phyloP scores from a whole-genome alignment of 2,113 vertebrate genomes.

The Cacatua alba region DNA sequence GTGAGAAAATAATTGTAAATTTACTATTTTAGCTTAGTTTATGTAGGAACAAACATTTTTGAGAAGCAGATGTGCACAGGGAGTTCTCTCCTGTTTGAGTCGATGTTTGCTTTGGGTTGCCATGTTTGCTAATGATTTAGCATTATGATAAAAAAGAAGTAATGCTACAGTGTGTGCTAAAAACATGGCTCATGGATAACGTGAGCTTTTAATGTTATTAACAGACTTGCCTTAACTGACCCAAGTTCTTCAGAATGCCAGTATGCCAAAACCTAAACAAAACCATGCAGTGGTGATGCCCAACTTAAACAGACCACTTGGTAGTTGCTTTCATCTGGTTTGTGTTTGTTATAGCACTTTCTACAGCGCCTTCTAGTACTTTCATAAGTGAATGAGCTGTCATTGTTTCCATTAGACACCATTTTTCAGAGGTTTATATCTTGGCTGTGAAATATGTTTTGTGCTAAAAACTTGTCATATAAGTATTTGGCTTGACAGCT shows the following conservation, averaged over 20 bases:
- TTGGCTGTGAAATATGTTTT: not conserved
- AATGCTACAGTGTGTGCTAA: not conserved
- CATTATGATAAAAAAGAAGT: not conserved
- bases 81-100: not conserved
- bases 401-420: conserved; percentile 12
- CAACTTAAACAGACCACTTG: not conserved
- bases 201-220: not conserved
- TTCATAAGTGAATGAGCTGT: not conserved
- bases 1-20: not conserved
- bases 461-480: not conserved
- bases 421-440: conserved; percentile 32
- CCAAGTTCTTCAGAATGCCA: not conserved
- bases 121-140: not conserved
- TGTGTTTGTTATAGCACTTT: not conserved
- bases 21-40: not conserved
- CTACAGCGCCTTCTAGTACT: not conserved
- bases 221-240: not conserved
- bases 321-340: not conserved
- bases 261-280: not conserved
- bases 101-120: not conserved
- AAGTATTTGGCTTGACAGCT: not conserved
- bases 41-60: not conserved
- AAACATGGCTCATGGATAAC: not conserved
- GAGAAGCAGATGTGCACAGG: not conserved
- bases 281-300: not conserved